Conservation (phyloP, 2,113 vertebrate genomes). For the Pseudopodoces humilis region DNA sequence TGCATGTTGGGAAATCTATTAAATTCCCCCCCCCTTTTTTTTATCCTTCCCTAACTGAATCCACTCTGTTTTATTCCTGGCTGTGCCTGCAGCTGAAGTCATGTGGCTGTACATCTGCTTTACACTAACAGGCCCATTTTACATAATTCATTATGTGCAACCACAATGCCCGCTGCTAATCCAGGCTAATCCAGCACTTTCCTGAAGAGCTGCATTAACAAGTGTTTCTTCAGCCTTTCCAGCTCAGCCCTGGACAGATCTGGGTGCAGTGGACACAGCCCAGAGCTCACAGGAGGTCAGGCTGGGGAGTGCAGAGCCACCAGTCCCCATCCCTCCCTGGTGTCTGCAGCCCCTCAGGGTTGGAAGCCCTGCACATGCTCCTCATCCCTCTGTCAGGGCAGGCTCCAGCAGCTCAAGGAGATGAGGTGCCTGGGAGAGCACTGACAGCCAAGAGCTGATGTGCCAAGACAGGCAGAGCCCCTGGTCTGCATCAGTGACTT, state of each 20-base stretch:
- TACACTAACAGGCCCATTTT: conserved; percentile 8
- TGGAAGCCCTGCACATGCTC: background rate
- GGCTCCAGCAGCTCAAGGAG: background rate
- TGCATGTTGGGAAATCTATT: background rate
- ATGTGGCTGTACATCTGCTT: conserved; percentile 34
- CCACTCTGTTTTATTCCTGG: background rate
- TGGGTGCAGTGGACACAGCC: accelerated
- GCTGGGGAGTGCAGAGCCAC: background rate
- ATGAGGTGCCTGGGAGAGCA: background rate
- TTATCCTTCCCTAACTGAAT: background rate
- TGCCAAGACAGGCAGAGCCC: background rate
- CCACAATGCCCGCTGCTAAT: conserved; percentile 9
- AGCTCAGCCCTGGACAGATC: background rate
- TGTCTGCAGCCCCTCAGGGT: background rate
- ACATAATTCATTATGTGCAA: conserved; percentile 30
- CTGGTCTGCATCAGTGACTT: background rate
- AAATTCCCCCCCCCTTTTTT: background rate
- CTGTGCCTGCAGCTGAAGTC: conserved; percentile 32
- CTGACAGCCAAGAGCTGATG: background rate
- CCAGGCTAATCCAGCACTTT: conserved; percentile 27
- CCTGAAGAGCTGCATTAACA: background rate
- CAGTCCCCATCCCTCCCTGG: background rate
- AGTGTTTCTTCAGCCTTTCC: background rate
- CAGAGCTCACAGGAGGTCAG: background rate
- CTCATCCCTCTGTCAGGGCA: background rate